phyloP scores from a whole-genome alignment of 2,113 vertebrate genomes.

The Miniopterus natalensis region DNA sequence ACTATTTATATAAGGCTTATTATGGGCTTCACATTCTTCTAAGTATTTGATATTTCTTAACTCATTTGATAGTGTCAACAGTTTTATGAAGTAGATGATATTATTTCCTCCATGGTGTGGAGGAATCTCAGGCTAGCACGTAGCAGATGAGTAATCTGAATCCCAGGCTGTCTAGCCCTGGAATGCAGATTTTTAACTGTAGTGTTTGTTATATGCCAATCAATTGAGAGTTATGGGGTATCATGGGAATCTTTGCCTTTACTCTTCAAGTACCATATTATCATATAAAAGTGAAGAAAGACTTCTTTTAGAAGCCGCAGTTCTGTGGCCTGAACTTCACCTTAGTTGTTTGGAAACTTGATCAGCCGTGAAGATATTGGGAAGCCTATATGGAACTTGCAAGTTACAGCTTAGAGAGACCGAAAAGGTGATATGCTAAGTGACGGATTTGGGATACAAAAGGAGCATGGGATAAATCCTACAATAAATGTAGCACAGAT shows the following conservation, averaged over 20 bases:
- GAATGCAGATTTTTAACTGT: background rate
- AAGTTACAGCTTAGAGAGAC: background rate
- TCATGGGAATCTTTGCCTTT: background rate
- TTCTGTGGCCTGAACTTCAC: background rate
- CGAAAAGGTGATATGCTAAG: background rate
- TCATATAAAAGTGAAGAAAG: background rate
- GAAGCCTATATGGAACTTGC: background rate
- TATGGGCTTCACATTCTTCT: background rate
- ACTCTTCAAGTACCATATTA: background rate
- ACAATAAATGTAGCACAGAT: background rate
- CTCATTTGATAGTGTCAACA: background rate
- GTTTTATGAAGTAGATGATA: background rate
- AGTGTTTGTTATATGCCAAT: background rate
- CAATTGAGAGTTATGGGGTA: background rate
- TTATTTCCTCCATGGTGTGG: background rate
- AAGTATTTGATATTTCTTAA: conserved; percentile 2
- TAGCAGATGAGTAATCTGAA: background rate
- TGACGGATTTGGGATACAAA: background rate
- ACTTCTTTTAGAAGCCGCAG: background rate
- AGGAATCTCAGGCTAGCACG: background rate
- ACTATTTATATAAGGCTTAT: background rate
- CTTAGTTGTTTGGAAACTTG: background rate
- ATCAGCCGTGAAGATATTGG: background rate
- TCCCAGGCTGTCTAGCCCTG: background rate
- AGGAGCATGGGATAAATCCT: background rate